Evolutionary conservation across 1,140 invertebrate species (phyloP).

Genomic region (Holotrichia oblita): DNA sequence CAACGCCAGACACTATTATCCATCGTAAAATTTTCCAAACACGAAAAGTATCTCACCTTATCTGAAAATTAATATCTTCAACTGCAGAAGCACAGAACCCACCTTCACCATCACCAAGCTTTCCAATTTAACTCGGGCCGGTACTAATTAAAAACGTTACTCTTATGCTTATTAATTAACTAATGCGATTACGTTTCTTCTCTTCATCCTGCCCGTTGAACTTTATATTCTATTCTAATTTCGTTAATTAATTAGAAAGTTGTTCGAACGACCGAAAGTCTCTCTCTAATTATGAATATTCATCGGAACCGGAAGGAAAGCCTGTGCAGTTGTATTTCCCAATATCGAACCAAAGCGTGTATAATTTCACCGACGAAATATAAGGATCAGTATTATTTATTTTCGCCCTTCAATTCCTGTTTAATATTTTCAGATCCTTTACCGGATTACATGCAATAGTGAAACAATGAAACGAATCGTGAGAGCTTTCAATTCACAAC

Average conservation of each 20-base stretch:
- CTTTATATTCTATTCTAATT: constrained; percentile 21
- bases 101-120: not conserved
- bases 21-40: no score
- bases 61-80: not conserved
- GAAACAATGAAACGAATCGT: no score
- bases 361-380: no score
- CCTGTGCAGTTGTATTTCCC: no score
- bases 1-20: no score
- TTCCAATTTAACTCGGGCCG: not conserved
- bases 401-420: no score
- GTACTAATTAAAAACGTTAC: constrained; percentile 21
- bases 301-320: not conserved
- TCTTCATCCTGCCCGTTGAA: not conserved
- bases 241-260: constrained; percentile 14
- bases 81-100: not conserved
- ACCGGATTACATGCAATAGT: no score
- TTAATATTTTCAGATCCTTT: no score
- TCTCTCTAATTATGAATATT: constrained; percentile 1
- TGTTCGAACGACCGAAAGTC: not conserved
- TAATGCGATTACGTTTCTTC: constrained; percentile 3
- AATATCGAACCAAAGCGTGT: no score
- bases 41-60: not conserved
- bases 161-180: constrained; percentile 21
- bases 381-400: no score
- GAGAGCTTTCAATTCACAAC: no score